Evolutionary conservation across 2,888 invertebrate species (phyloP), one percentile per base, ranked within the genome.

Genomic region (Pardosa pseudoannulata): DNA sequence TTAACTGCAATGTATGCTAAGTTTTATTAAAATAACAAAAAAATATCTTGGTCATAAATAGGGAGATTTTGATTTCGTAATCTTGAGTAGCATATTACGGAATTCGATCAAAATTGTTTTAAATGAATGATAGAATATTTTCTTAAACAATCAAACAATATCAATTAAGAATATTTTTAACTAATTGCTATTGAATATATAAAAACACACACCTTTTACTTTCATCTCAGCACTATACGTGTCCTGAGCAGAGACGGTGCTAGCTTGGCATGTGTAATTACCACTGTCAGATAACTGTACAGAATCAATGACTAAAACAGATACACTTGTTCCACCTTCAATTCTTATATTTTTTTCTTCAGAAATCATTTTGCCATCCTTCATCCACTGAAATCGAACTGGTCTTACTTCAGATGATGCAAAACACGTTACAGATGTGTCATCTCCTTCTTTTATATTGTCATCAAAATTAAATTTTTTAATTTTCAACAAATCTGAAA

Each of bases 201-300:
- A n/a, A n/a, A n/a, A n/a, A n/a, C n/a, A n/a, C n/a, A n/a, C 46
- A 88, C 88, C 87, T 72, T 73, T 79, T 6, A 88, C 82, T 27
- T 78, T 67, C 1, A 88, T 41, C 16, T 75, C 29, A 28, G 87
- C 76, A 28, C 74, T 88, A 7, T 74, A 65, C 3, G 16, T 71
- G 36, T 81, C 88, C 13, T 64, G 32, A n/a, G 88, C 88, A 41
- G 73, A 36, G 3, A 41, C 11, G 46, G 70, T 89, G 7, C n/a
- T 70, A 6, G 70, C 89, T 7, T 68, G 50, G 50, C 89, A 70
- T 13, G 72, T 29, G 36, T 73, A 73, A 50, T 73, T 73, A 50
- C 72, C 72, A 9, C 16, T 41, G 27, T 50, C 56, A 23, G 32
- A 31, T 19, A 73, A n/a, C 19, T 31, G 28, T 9, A 73, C 28